phyloP scores from a whole-genome alignment of 2,888 invertebrate genomes.

The Magallana nippona region DNA sequence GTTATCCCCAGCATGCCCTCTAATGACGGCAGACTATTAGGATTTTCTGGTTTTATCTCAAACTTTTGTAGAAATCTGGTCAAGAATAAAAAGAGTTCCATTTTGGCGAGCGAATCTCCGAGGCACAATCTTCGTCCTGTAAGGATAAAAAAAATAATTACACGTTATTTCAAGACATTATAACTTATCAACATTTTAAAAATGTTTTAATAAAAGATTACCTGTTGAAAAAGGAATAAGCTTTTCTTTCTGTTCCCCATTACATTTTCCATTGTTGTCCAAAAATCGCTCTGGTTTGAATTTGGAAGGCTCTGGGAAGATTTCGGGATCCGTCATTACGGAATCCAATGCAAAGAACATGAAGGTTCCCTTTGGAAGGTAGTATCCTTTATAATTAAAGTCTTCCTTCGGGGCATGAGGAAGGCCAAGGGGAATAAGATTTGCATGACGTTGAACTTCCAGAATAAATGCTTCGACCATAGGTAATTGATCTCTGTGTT shows the following conservation, averaged over 20 bases:
- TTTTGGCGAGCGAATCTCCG: neutral
- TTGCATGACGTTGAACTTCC: conserved; percentile 62
- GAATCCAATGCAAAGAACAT: conserved; percentile 57
- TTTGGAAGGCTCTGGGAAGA: conserved; percentile 52
- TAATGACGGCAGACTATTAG: neutral
- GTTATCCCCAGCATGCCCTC: neutral
- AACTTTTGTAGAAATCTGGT: neutral
- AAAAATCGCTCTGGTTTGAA: conserved; percentile 63
- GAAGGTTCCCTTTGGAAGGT: conserved; percentile 63
- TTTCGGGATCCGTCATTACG: conserved; percentile 51
- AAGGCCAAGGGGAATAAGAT: conserved; percentile 57
- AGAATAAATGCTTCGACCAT: conserved; percentile 62
- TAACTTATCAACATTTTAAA: too few species aligned
- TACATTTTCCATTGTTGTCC: conserved; percentile 43
- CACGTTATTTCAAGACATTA: too few species aligned
- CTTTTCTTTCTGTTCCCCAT: conserved; percentile 28
- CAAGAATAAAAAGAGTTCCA: neutral
- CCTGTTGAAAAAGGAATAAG: conserved; percentile 47
- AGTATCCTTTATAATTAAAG: conserved; percentile 61
- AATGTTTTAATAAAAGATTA: neutral
- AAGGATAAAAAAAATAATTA: neutral
- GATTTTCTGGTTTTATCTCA: neutral
- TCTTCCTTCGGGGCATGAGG: conserved; percentile 55
- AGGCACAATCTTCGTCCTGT: neutral
- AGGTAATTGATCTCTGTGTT: conserved; percentile 46